Conservation (phyloP, 2,888 invertebrate genomes). For the Scrobipalpa costella region DNA sequence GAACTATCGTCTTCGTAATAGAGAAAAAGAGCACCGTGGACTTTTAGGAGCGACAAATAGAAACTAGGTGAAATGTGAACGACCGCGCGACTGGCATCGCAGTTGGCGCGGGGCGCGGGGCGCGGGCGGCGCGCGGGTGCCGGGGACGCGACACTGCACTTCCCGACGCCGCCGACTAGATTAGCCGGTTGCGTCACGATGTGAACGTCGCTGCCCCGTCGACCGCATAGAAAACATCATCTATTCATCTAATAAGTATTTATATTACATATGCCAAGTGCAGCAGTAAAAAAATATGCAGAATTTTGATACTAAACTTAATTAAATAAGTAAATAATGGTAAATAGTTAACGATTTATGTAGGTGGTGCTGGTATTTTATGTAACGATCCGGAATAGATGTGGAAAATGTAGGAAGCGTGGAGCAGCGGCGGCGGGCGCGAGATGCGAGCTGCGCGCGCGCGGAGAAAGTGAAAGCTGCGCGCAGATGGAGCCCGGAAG, state of each 20-base stretch:
- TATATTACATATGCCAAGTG: constrained; percentile 2
- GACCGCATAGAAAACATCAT: constrained; percentile 56
- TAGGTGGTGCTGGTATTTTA: constrained; percentile 39
- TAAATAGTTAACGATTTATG: constrained; percentile 16
- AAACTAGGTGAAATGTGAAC: constrained; percentile 81
- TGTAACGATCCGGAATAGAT: constrained; percentile 58
- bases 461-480: constrained; percentile 79
- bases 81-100: constrained; percentile 74
- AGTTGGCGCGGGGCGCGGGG: constrained; percentile 67
- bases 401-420: constrained; percentile 66
- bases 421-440: constrained; percentile 41
- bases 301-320: not conserved
- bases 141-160: constrained; percentile 81
- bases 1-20: constrained; percentile 45
- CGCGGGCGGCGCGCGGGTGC: constrained; percentile 58
- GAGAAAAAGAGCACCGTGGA: constrained; percentile 68
- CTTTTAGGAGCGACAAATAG: constrained; percentile 73
- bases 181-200: constrained; percentile 79
- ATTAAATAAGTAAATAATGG: not conserved
- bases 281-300: not conserved
- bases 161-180: constrained; percentile 80
- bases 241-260: constrained; percentile 47
- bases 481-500: constrained; percentile 78
- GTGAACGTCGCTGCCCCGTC: constrained; percentile 58
- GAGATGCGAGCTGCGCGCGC: constrained; percentile 61